phyloP scores from a whole-genome alignment of 2,888 invertebrate genomes.

The Notodonta ziczac region DNA sequence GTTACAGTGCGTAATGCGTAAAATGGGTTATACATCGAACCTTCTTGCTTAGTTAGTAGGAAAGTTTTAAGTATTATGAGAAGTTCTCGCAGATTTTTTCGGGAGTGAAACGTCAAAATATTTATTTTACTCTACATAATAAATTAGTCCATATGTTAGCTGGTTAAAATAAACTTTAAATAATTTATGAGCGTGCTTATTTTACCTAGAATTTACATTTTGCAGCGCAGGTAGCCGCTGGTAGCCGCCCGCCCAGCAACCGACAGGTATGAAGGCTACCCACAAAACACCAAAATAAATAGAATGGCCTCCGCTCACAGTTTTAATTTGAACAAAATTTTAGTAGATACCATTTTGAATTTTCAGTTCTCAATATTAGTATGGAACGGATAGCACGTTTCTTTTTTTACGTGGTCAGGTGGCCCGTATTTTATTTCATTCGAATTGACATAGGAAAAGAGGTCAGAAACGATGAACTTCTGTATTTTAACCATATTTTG shows the following conservation, averaged over 20 bases:
- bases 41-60: not conserved
- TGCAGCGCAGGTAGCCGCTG: slow-evolving; percentile 6
- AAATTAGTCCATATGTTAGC: slow-evolving; percentile 36
- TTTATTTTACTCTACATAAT: slow-evolving; percentile 48
- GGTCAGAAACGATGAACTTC: no score
- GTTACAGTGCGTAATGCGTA: no score
- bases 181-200: slow-evolving; percentile 24
- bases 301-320: no score
- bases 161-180: slow-evolving; percentile 47
- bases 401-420: no score
- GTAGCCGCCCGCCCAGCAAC: slow-evolving; percentile 16
- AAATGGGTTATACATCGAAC: not conserved
- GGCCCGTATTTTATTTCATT: no score
- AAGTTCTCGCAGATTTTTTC: slow-evolving; percentile 5
- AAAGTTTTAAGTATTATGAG: slow-evolving; percentile 9
- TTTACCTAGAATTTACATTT: slow-evolving; percentile 27
- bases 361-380: no score
- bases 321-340: no score
- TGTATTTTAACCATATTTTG: no score
- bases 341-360: no score
- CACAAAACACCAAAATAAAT: no score
- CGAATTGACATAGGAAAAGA: no score
- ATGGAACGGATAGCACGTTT: no score
- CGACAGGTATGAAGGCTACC: slow-evolving; percentile 9
- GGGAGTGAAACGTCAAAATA: slow-evolving; percentile 50